A percentile compares a stretch with the other conserved stretches of the same genome.
phyloP scores from a whole-genome alignment of 2,113 vertebrate species.

The Narcine bancroftii region DNA sequence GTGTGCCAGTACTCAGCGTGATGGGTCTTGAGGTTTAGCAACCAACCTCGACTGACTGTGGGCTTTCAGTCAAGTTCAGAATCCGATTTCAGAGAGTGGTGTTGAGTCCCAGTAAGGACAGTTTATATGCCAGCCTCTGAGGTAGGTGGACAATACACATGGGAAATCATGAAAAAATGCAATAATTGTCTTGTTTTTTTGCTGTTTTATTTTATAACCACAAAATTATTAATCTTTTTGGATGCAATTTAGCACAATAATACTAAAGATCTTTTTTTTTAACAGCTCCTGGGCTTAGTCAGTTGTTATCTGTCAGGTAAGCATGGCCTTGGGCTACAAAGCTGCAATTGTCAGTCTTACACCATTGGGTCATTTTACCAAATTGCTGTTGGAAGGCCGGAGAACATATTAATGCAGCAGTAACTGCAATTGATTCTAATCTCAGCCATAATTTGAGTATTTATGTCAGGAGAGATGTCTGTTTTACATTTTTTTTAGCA shows the following conservation, averaged over 20 bases:
- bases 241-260: background rate
- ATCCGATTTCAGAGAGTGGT: no score
- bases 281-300: slow-evolving; percentile 7
- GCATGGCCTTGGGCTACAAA: background rate
- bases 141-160: no score
- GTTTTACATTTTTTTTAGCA: background rate
- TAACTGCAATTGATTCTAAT: background rate
- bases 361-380: background rate
- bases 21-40: no score
- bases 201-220: background rate
- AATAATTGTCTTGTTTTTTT: background rate
- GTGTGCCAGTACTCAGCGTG: no score
- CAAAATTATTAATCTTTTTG: background rate
- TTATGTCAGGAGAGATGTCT: background rate
- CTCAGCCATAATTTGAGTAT: background rate
- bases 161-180: background rate
- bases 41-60: no score
- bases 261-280: background rate
- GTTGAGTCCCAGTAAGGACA: no score
- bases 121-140: no score
- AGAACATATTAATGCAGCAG: background rate
- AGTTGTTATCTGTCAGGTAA: background rate
- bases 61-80: no score
- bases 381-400: background rate
- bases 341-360: background rate